Base-by-base conservation (phyloP, 2,113 vertebrate species). In the Hippocampus guttulatus region DNA sequence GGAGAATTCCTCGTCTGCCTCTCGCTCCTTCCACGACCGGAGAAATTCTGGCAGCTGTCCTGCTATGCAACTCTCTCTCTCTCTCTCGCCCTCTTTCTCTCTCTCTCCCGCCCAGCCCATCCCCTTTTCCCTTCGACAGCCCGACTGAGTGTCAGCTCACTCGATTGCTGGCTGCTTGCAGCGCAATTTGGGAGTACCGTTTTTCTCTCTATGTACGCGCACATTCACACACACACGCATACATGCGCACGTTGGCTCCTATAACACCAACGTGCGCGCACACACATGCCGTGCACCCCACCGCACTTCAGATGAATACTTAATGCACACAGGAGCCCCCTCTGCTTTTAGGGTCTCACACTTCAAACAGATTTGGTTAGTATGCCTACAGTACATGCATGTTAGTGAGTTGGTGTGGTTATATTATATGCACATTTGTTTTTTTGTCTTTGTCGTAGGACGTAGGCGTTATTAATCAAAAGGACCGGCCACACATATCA, bases 281-380 rank as follows among this genome's bases (percentile, higher is more conserved):
- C 75, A 81, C 79, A 68, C 76, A 75, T 70, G 76, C 82, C 84
- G 69, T 71, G 76, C 83, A 84, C 87, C 78, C 89, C 73, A 78
- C 75, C 82, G 82, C 91, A 86, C 85, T 80, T 90, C 87, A 87
- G 89, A 92, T 92, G 87, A 93, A 93, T 92, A 90, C 90, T 92
- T 92, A 91, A 93, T 92, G 91, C 78, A 76, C 83, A 88, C 88
- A 90, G 87, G 86, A 91, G 84, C 87, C 86, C 81, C 84, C 87
- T 90, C 83, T 89, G 91, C 88, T 91, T 92, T 91, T 89, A 89
- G 88, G 87, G 85, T 91, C 88, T 87, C 87, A 80, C 81, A 92
- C 92, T 91, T 93, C 92, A 93, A 93, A 92, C 89, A 92, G 92
- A 93, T 91, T 92, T 86, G 77, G 85, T 90, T 90, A 93, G 90